Base-by-base conservation (phyloP, 37 sponge, comb jelly and placozoan species). In the Axinella damicornis region DNA sequence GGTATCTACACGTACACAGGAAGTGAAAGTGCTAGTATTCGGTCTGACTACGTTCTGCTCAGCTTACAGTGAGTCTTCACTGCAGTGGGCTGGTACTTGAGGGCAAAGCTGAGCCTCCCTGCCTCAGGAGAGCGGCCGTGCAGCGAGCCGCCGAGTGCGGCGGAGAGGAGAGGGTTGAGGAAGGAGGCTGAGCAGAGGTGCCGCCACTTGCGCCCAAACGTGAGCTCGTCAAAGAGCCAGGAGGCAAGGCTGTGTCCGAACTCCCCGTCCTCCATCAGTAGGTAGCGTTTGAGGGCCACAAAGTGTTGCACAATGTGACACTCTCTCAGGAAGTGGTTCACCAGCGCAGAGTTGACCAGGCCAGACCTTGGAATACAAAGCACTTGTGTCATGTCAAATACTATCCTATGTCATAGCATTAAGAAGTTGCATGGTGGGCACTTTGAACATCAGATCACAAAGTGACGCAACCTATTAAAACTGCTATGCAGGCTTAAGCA, bases 231-330 rank as follows among this genome's bases (percentile, higher is more conserved):
- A 83, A 93, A 93, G 28, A 96, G 79, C 0, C 57, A 46, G 33
- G 74, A 74, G 32, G 89, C 53, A 19, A 96, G 72, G 21, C 85
- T 71, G 57, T 96, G 88, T 35, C 83, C 94, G 82, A 96, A 96
- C 79, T 93, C 97, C 63, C 97, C 97, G 79, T 93, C 92, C 64
- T 96, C 97, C 76, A 96, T 81, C 38, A 96, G 57, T 25, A 96
- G 89, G 67, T 88, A 96, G 30, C 79, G 36, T 73, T 94, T 94
- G 18, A 96, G 53, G 24, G 83, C 83, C 4, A 62, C 34, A 58
- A 96, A 94, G 71, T 96, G 97, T 1, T 81, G 70, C 11, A 24
- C 35, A 39, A 96, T 84, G 34, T 76, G 64, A n/a, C 92, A 86
- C n/a, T 72, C 79, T 5, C 67, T 63, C 24, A 82, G 62, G 81